These are phyloP conservation scores for Plutomurus gul DNA, from an alignment of 1,140 invertebrate species.

Conservation along the genomic window DNA sequence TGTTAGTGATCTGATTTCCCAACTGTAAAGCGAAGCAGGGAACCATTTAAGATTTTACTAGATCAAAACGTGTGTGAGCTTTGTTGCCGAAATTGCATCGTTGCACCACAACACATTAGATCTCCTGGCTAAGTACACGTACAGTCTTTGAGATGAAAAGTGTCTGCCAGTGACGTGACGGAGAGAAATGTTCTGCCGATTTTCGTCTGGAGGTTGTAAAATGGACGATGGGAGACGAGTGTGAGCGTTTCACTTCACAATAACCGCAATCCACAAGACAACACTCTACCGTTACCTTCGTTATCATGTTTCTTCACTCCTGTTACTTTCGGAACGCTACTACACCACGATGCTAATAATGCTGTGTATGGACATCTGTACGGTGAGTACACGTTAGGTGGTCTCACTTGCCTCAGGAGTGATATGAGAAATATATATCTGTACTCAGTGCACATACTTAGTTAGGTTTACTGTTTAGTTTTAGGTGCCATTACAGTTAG, in stretches of 20 bases:
- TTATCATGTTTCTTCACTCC: background rate
- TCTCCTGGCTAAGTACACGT: no score
- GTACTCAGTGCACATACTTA: background rate
- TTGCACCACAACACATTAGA: no score
- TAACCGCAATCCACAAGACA: background rate
- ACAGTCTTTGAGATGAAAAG: background rate
- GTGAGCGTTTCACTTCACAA: background rate
- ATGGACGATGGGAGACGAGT: background rate
- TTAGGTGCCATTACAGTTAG: conserved; percentile 21
- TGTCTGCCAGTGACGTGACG: background rate
- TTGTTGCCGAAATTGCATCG: no score
- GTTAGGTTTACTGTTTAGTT: conserved; percentile 1
- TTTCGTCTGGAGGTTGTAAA: background rate
- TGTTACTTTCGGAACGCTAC: background rate
- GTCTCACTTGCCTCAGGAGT: background rate
- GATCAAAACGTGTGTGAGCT: no score
- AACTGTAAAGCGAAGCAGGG: background rate
- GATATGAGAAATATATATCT: background rate
- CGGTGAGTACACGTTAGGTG: no score
- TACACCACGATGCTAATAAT: background rate
- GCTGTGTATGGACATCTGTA: background rate
- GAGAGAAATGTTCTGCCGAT: conserved; percentile 1
- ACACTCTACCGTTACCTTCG: background rate
- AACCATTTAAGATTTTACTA: background rate
- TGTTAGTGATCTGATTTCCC: background rate